Evolutionary conservation across 2,113 vertebrate genomes (phyloP).

Genomic region (Lampris incognitus): DNA sequence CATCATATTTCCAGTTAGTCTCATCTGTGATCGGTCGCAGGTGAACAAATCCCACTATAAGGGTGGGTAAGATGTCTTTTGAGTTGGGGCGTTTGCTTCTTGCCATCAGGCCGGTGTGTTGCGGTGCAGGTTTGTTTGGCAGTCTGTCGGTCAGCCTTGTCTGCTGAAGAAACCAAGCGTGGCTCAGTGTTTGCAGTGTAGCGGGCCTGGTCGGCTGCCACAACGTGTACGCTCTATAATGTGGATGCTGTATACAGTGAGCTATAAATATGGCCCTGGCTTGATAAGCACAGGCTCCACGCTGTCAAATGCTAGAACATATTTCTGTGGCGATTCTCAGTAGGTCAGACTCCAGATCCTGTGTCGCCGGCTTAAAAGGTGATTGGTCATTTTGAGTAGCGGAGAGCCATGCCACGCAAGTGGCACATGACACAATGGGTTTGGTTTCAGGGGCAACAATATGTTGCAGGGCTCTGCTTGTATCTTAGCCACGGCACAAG

Average conservation of each 20-base stretch:
- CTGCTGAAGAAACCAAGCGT: too few relatives aligned
- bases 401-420: slow-evolving; percentile 47
- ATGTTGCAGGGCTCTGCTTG: slow-evolving; percentile 19
- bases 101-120: too few relatives aligned
- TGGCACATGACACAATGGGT: slow-evolving; percentile 69
- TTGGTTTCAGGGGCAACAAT: slow-evolving; percentile 55
- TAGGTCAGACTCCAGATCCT: slow-evolving; percentile 74
- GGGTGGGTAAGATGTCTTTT: too few relatives aligned
- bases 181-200: slow-evolving; percentile 18
- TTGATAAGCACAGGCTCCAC: slow-evolving; percentile 27
- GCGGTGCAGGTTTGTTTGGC: too few relatives aligned
- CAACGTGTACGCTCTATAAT: too few relatives aligned
- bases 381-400: slow-evolving; percentile 18
- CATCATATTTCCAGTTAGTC: too few relatives aligned
- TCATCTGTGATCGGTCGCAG: too few relatives aligned
- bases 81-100: too few relatives aligned
- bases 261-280: slow-evolving; percentile 52
- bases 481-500: slow-evolving; percentile 63
- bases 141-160: too few relatives aligned
- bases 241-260: too few relatives aligned
- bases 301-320: slow-evolving; percentile 16
- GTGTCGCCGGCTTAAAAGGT: slow-evolving; percentile 56
- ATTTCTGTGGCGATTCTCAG: slow-evolving; percentile 60
- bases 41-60: too few relatives aligned
- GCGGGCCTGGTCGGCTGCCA: neutral